Conservation (phyloP, 2,797 vertebrate species). For the Acrossocheilus wenchowensis region DNA sequence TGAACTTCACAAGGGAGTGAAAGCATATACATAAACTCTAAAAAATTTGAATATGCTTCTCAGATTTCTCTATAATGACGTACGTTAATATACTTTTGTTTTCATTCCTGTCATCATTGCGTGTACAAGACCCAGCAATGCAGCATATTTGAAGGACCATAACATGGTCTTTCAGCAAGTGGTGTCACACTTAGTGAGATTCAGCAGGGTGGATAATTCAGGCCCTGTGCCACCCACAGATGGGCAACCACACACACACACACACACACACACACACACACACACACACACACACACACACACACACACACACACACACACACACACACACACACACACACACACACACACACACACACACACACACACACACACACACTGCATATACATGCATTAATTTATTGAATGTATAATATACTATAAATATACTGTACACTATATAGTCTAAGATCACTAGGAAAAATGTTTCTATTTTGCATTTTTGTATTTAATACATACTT, state of each 20-base stretch:
- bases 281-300: constrained; percentile 23
- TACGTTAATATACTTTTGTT: constrained; percentile 7
- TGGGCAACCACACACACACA: constrained; percentile 45
- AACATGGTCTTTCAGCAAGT: constrained; percentile 67
- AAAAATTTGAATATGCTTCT: background rate
- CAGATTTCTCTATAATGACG: background rate
- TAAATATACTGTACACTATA: background rate
- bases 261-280: constrained; percentile 39
- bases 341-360: constrained; percentile 7
- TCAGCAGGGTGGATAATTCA: constrained; percentile 75
- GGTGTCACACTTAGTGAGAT: constrained; percentile 74
- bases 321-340: constrained; percentile 12
- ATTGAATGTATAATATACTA: background rate
- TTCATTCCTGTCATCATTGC: constrained; percentile 7
- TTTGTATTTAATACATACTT: background rate
- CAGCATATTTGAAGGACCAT: constrained; percentile 7
- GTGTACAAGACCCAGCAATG: background rate
- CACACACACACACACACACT: constrained; percentile 29
- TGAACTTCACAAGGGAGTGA: background rate
- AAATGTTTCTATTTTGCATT: background rate
- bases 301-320: constrained; percentile 26
- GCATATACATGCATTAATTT: constrained; percentile 45
- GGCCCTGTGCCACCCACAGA: constrained; percentile 60
- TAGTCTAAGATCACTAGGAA: background rate
- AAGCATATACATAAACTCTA: background rate